Evolutionary conservation across 2,888 invertebrate genomes (phyloP), one percentile per base, ranked within the genome.

Genomic region (Ceramica pisi): DNA sequence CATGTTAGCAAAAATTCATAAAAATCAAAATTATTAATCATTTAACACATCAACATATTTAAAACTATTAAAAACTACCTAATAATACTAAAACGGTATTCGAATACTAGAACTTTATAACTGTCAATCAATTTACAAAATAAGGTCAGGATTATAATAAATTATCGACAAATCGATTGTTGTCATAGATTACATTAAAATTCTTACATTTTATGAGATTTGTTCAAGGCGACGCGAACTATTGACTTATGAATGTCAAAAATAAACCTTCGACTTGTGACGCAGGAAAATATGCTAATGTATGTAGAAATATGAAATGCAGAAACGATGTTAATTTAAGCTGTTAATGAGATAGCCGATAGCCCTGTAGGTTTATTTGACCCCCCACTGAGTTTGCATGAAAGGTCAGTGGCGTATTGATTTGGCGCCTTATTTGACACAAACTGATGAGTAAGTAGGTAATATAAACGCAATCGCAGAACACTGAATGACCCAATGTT

Each of bases 61-160:
- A 16, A 51, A 7, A 35, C 23, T 12, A 26, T 35, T 44, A 31
- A 66, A 53, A 73, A 46, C 14, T 35, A 50, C 35, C 5, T 16
- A 59, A 60, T 71, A 57, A 68, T 63, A 59, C 41, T 38, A 69
- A 57, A 74, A 51, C 19, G 10, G 26, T 59, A 53, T 73, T 55
- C 12, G 14, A 60, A 64, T 44, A 51, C 44, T 26, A 61, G 9
- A 71, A 44, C 12, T 66, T 78, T 63, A 82, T 67, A 55, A 46
- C 62, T 68, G 55, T 72, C 77, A 75, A 79, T 85, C 75, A 75
- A 80, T 75, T 69, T 56, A 31, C 53, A 10, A 74, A 81, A 82
- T 71, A 81, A 81, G 75, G 83, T 74, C 73, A 74, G 23, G 3
- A 59, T 53, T 63, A 61, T 26, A 75, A 83, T 84, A 85, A 75